Evolutionary conservation across 2,888 invertebrate genomes (phyloP).

Genomic region (Acleris sparsana): DNA sequence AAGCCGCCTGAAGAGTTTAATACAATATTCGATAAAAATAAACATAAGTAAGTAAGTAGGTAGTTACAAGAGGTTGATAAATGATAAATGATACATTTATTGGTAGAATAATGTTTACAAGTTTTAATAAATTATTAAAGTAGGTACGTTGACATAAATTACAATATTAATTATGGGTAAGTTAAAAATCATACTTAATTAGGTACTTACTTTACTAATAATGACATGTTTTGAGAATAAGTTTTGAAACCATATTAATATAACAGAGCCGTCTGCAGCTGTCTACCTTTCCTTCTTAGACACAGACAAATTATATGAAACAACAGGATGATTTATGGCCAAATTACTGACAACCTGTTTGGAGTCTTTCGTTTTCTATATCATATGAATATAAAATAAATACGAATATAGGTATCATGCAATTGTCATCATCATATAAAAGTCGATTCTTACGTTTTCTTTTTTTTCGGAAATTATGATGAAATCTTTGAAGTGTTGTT

Average conservation of each 20-base stretch:
- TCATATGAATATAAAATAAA: background rate
- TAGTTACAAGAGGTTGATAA: too few relatives aligned
- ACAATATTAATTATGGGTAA: too few relatives aligned
- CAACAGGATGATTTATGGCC: conserved; percentile 31
- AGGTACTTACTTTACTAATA: too few relatives aligned
- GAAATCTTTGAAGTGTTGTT: too few relatives aligned
- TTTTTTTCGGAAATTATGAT: too few relatives aligned
- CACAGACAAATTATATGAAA: conserved; percentile 31
- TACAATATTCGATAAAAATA: background rate
- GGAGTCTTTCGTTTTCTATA: conserved; percentile 9
- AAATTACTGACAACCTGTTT: conserved; percentile 20
- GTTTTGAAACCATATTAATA: conserved; percentile 19
- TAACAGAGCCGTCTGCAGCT: conserved; percentile 19
- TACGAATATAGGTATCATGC: background rate
- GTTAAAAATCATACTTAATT: too few relatives aligned
- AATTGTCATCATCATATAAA: background rate
- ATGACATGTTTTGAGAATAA: background rate
- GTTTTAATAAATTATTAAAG: too few relatives aligned
- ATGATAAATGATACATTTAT: too few relatives aligned
- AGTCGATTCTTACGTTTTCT: too few relatives aligned
- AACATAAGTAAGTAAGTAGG: background rate
- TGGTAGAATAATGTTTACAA: too few relatives aligned
- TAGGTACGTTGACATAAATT: too few relatives aligned
- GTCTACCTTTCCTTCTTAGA: conserved; percentile 22
- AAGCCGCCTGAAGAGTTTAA: background rate